Evolutionary conservation across 2,888 invertebrate species (phyloP), one percentile per base, ranked within the genome.

Genomic region (Itoplectis maculator): DNA sequence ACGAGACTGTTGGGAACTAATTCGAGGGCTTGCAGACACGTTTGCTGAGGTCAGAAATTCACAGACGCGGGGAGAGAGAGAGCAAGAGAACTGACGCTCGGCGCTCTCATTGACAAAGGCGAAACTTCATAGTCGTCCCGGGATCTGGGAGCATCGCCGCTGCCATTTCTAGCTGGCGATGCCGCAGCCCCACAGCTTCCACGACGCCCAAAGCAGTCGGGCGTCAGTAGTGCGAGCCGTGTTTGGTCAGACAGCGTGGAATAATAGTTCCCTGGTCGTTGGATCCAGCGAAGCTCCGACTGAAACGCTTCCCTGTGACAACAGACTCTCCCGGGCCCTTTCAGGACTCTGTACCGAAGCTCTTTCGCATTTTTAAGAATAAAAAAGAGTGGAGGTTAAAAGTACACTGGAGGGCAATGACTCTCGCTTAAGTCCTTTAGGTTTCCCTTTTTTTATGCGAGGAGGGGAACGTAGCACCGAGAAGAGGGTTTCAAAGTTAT

Each of bases 201-300:
- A 23, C 54, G 11, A 23, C 23, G 11, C 23, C 54, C 54, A 23
- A 54, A 54, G 29, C 35, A 29, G 35, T 35, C 47, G 29, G 9
- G 0, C 15, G 47, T 3, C 35, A 49, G 37, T 73, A 61, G 61
- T 20, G 35, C 61, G 47, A 73, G 15, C 18, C 59, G 61, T 61
- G 72, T 73, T 61, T 49, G 49, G 61, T 73, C 61, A 42, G 59
- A 73, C 47, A 13, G 45, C 47, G 59, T 18, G 47, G 59, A 73
- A 66, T 66, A 73, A 73, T 61, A 73, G 35, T 61, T 49, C 61
- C 13, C n/a, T 18, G 37, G 37, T 51, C 68, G 18, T 35, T 37
- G 68, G 23, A 35, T 35, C 15, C 35, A 0, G 18, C 11, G 35
- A 47, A 68, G 13, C 15, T 18, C 8, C 23, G n/a, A 37, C 47